Conservation (phyloP, 1,140 invertebrate species). For the Lutraria rhynchaena region DNA sequence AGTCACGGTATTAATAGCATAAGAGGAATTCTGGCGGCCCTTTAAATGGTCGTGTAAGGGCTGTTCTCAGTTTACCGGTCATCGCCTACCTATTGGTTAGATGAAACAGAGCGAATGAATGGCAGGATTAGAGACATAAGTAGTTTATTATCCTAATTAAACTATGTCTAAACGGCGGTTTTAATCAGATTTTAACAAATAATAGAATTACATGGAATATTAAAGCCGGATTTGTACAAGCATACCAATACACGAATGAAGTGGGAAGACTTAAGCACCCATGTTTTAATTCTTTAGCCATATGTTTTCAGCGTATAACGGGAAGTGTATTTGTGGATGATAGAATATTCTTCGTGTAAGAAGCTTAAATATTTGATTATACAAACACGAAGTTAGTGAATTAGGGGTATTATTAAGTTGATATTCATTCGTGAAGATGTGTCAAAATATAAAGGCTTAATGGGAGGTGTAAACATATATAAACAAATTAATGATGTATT, state of each 20-base stretch:
- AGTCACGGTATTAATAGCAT: slow-evolving; percentile 11
- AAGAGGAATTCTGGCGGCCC: slow-evolving; percentile 5
- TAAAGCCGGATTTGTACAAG: slow-evolving; percentile 28
- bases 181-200: slow-evolving; percentile 55
- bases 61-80: slow-evolving; percentile 9
- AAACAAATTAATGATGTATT: no score
- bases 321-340: slow-evolving; percentile 9
- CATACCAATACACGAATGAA: slow-evolving; percentile 14
- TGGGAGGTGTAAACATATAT: no score
- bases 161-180: slow-evolving; percentile 50
- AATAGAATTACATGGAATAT: slow-evolving; percentile 54
- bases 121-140: slow-evolving; percentile 54
- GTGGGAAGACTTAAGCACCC: slow-evolving; percentile 8
- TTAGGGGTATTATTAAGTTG: slow-evolving; percentile 11
- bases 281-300: slow-evolving; percentile 26
- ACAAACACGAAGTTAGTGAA: slow-evolving; percentile 25
- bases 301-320: slow-evolving; percentile 32
- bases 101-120: slow-evolving; percentile 13
- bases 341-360: slow-evolving; percentile 3
- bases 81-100: slow-evolving; percentile 14
- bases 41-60: background rate
- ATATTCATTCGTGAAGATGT: slow-evolving; percentile 4
- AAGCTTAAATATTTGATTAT: slow-evolving; percentile 17
- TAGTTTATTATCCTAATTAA: slow-evolving; percentile 54
- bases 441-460: slow-evolving; percentile 26